Evolutionary conservation across 2,888 invertebrate genomes (phyloP), one percentile per base, ranked within the genome.

Genomic region (Drosophila cyrtoloma): DNA sequence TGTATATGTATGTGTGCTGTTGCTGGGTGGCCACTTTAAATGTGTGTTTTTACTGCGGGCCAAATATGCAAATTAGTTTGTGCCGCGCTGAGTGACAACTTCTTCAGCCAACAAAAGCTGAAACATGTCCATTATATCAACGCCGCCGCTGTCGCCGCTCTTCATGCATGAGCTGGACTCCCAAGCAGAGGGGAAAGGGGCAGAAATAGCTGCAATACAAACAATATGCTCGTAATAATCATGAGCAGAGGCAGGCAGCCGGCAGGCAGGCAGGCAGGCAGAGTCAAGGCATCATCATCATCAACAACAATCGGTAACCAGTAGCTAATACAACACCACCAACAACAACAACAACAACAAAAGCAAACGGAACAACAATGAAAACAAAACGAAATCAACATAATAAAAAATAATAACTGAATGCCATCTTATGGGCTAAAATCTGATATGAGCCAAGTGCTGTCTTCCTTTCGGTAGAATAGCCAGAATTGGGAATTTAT

Each of bases 21-120:
- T 82, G 82, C 88, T 89, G 90, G 86, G 90, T 90, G 91, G 90
- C 88, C 91, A 91, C 91, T 90, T 86, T 76, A 81, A 82, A 82
- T 79, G 81, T 86, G 84, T 86, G 80, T 85, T 87, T 87, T 83
- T 79, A 77, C 82, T 83, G 85, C 85, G 81, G 83, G 72, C 90
- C 85, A 85, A 87, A 88, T 88, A 88, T 88, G 91, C 90, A 88
- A 88, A 88, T 88, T 87, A 84, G 85, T 78, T 78, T 81, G 71
- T 76, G 75, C 74, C 84, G 71, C 88, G 84, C 84, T 57, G 39
- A 58, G 44, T 84, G 90, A 89, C 86, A 87, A 86, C 90, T 89
- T 81, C 77, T 87, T 65, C 75, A 78, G 71, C 85, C 84, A 88
- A 88, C 89, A 89, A 87, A 87, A 87, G 87, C 87, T 87, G 90